Evolutionary conservation across 92 coral and sea anemone genomes (phyloP).

Genomic region (Epizoanthus illoricatus): DNA sequence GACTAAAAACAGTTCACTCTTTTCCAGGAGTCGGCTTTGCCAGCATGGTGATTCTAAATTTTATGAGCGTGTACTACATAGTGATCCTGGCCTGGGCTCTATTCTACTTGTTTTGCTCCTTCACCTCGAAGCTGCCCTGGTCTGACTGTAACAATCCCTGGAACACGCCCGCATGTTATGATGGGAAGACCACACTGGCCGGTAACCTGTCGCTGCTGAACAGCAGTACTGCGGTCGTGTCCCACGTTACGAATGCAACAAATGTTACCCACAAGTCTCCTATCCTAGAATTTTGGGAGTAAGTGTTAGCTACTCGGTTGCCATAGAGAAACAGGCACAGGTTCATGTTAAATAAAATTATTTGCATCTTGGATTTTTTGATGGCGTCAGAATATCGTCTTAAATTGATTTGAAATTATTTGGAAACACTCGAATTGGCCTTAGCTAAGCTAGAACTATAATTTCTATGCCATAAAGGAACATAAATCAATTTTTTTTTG

Average conservation of each 20-base stretch:
- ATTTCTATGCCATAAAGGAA: too few species aligned
- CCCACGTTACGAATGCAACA: neutral
- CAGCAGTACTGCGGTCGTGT: neutral
- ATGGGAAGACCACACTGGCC: neutral
- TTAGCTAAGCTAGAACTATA: too few species aligned
- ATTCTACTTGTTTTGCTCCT: neutral
- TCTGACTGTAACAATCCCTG: neutral
- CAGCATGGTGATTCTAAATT: neutral
- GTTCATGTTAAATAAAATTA: too few species aligned
- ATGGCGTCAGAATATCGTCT: too few species aligned
- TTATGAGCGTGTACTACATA: neutral
- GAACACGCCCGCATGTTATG: neutral
- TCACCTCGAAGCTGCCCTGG: neutral
- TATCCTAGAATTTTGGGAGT: neutral
- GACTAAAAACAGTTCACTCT: neutral
- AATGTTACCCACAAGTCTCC: neutral
- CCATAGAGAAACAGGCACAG: too few species aligned
- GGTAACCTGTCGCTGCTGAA: neutral
- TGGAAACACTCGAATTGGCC: too few species aligned
- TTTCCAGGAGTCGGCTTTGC: neutral
- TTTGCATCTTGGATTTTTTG: too few species aligned
- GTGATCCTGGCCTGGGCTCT: neutral
- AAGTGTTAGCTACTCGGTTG: neutral
- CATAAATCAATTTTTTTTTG: too few species aligned
- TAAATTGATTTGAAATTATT: too few species aligned